Conservation (phyloP, 37 sponge, comb jelly and placozoan genomes). For the Bolinopsis microptera region DNA sequence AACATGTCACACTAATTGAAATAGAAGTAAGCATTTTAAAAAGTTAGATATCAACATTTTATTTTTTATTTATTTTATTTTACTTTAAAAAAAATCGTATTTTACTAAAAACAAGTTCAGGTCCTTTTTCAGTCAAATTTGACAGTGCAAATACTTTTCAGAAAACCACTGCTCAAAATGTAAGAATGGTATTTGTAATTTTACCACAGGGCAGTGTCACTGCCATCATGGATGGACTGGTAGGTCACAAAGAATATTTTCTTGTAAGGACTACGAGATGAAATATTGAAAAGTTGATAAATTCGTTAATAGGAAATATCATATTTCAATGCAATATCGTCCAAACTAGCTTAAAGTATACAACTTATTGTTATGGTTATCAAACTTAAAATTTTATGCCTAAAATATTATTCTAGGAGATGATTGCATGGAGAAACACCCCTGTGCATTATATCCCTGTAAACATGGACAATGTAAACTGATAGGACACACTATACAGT, state of each 20-base stretch:
- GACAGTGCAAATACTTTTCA: too few species aligned
- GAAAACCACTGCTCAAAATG: neutral
- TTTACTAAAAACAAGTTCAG: too few species aligned
- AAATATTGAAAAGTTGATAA: too few species aligned
- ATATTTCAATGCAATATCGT: neutral
- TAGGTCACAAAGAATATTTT: neutral
- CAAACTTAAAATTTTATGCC: neutral
- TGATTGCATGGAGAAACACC: neutral
- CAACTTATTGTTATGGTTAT: neutral
- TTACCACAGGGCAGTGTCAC: neutral
- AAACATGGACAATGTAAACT: constrained; percentile 7
- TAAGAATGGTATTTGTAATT: constrained; percentile 16
- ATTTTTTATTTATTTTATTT: too few species aligned
- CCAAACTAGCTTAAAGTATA: neutral
- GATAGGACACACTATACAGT: neutral
- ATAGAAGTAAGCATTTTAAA: too few species aligned
- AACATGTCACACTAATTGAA: too few species aligned
- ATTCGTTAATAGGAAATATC: too few species aligned
- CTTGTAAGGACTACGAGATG: too few species aligned
- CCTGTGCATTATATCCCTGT: constrained; percentile 3
- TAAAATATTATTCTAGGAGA: neutral
- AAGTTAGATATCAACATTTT: too few species aligned
- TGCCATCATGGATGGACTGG: neutral
- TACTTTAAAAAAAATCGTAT: too few species aligned
- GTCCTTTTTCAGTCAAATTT: too few species aligned